These are phyloP conservation scores for Gasterosteus aculeatus DNA, from an alignment of 2,113 vertebrate genomes.

Conservation along the genomic window DNA sequence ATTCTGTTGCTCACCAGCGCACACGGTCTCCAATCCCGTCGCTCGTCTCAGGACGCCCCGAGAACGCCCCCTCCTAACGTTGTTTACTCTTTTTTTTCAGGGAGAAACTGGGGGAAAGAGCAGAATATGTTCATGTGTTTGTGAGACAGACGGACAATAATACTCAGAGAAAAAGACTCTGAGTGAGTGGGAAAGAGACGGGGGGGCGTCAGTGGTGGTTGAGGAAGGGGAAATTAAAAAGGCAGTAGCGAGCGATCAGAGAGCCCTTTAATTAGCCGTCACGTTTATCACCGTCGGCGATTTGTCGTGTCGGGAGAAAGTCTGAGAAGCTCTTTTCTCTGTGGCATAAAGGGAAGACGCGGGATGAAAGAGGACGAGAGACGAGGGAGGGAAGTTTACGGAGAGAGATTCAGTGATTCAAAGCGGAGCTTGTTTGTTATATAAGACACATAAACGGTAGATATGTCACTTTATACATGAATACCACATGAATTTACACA, in stretches of 20 bases:
- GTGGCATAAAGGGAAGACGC: slow-evolving; percentile 33
- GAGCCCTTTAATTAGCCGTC: slow-evolving; percentile 76
- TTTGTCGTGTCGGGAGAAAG: slow-evolving; percentile 55
- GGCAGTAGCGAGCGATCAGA: slow-evolving; percentile 71
- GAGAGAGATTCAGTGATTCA: slow-evolving; percentile 7
- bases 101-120: not conserved
- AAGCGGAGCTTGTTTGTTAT: not conserved
- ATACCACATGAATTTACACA: not conserved
- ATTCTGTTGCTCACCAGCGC: slow-evolving; percentile 23
- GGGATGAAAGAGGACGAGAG: slow-evolving; percentile 33
- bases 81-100: not conserved
- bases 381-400: not conserved
- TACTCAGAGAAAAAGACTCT: not conserved
- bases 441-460: not conserved
- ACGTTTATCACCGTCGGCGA: slow-evolving; percentile 64
- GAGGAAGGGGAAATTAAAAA: slow-evolving; percentile 73
- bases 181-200: slow-evolving; percentile 14
- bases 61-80: too few species aligned
- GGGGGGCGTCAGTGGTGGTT: slow-evolving; percentile 41
- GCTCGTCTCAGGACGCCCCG: too few species aligned
- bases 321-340: slow-evolving; percentile 31
- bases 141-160: slow-evolving; percentile 5
- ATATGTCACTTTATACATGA: not conserved
- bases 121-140: slow-evolving; percentile 4
- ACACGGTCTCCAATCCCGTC: not conserved